These are phyloP conservation scores for Drepana falcataria DNA, from an alignment of 2,888 invertebrate genomes.

Conservation along the genomic window DNA sequence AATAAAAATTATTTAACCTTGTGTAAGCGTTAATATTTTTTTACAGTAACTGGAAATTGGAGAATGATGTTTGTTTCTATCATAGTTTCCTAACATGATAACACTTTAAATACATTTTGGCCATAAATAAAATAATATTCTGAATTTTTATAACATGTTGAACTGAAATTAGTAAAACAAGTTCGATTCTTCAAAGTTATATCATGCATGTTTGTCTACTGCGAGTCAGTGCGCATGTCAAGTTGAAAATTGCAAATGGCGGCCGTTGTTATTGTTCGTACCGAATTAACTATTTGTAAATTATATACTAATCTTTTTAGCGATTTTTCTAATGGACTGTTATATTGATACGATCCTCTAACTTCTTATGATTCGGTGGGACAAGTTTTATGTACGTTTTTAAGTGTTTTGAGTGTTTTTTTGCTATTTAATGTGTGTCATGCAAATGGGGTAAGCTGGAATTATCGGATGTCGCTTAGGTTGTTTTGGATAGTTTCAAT, in stretches of 20 bases:
- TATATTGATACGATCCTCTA: constrained; percentile 74
- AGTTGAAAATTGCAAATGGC: constrained; percentile 97
- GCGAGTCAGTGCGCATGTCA: constrained; percentile 84
- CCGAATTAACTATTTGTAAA: constrained; percentile 87
- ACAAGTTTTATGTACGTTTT: constrained; percentile 74
- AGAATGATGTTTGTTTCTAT: neutral
- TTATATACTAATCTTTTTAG: constrained; percentile 83
- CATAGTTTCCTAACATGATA: neutral
- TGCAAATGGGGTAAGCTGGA: constrained; percentile 85
- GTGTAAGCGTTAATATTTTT: constrained; percentile 27
- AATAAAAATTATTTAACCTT: constrained; percentile 44
- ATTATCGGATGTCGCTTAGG: constrained; percentile 79
- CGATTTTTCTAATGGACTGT: constrained; percentile 78
- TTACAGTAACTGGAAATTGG: neutral
- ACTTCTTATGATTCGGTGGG: constrained; percentile 70
- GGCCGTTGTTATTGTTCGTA: constrained; percentile 99
- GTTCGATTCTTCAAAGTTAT: constrained; percentile 48
- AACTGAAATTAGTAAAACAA: constrained; percentile 5
- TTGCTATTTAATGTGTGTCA: constrained; percentile 84
- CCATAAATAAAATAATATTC: neutral
- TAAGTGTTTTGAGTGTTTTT: constrained; percentile 75
- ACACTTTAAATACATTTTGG: constrained; percentile 4
- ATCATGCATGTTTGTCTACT: constrained; percentile 66
- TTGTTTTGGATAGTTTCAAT: constrained; percentile 78
- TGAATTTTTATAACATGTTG: neutral